phyloP scores from a whole-genome alignment of 2,888 invertebrate species.

The Epicampocera succincta region DNA sequence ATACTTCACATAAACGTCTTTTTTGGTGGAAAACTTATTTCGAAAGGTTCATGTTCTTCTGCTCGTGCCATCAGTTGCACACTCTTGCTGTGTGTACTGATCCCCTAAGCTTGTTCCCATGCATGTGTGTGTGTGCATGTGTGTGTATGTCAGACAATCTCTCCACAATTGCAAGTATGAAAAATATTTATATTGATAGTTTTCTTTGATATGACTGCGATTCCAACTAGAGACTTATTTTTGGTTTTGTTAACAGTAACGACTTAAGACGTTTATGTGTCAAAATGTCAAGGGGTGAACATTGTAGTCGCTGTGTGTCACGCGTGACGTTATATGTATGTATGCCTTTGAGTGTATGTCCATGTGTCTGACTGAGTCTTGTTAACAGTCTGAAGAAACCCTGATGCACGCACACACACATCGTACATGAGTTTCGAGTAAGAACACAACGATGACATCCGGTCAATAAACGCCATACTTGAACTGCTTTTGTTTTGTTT shows the following conservation, averaged over 20 bases:
- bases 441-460: conserved; percentile 41
- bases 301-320: conserved; percentile 39
- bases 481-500: conserved; percentile 23
- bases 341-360: no score
- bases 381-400: conserved; percentile 16
- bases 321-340: conserved; percentile 43
- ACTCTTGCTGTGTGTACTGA: no score
- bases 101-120: background rate
- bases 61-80: conserved; percentile 18
- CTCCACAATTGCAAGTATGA: conserved; percentile 4
- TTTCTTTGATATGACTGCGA: conserved; percentile 43
- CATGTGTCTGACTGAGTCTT: no score
- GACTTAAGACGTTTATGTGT: conserved; percentile 39
- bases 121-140: no score
- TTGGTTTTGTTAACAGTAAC: conserved; percentile 40
- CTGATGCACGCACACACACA: background rate
- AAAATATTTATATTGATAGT: conserved; percentile 46
- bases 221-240: conserved; percentile 18
- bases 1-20: background rate
- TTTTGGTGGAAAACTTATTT: background rate
- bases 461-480: conserved; percentile 47
- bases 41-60: background rate
- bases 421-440: background rate
- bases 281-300: conserved; percentile 55
- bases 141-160: background rate